Conservation (phyloP, 2,888 invertebrate species). For the Drosophila algonquin region DNA sequence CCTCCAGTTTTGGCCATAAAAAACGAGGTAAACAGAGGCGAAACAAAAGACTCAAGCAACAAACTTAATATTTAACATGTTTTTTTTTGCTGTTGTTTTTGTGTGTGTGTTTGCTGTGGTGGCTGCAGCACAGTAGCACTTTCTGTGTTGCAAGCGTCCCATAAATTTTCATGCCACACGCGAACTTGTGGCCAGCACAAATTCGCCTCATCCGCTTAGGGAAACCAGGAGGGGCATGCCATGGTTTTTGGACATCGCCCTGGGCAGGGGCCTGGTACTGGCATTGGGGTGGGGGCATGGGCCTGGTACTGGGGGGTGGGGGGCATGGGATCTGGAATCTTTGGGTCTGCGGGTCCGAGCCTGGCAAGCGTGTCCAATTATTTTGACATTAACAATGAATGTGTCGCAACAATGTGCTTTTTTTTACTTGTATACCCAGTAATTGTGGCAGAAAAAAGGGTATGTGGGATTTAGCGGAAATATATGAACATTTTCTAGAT, state of each 20-base stretch:
- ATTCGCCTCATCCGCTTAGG: conserved; percentile 34
- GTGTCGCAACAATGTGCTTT: conserved; percentile 64
- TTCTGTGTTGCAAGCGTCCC: conserved; percentile 56
- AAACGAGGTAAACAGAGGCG: conserved; percentile 33
- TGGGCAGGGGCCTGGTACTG: conserved; percentile 4
- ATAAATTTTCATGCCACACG: conserved; percentile 80
- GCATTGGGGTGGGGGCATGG: conserved; percentile 1
- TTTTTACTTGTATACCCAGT: conserved; percentile 23
- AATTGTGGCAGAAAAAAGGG: not conserved
- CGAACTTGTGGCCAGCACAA: conserved; percentile 43
- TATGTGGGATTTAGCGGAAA: too few species aligned
- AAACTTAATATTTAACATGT: conserved; percentile 48
- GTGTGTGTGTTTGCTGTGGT: not conserved
- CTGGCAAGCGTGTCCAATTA: conserved; percentile 80
- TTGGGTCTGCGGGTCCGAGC: conserved; percentile 32
- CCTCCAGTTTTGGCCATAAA: conserved; percentile 50
- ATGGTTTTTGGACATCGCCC: conserved; percentile 18
- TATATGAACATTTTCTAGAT: too few species aligned
- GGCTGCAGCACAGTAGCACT: conserved; percentile 68
- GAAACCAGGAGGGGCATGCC: conserved; percentile 8
- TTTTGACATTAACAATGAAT: conserved; percentile 82
- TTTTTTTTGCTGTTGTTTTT: not conserved
- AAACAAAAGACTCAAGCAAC: conserved; percentile 62
- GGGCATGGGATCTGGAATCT: not conserved
- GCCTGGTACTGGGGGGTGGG: not conserved